A percentile compares a stretch with the other conserved stretches of the same genome.
These are phyloP conservation scores for Diplodus sargus DNA, from an alignment of 2,797 vertebrate species.

Conservation along the genomic window DNA sequence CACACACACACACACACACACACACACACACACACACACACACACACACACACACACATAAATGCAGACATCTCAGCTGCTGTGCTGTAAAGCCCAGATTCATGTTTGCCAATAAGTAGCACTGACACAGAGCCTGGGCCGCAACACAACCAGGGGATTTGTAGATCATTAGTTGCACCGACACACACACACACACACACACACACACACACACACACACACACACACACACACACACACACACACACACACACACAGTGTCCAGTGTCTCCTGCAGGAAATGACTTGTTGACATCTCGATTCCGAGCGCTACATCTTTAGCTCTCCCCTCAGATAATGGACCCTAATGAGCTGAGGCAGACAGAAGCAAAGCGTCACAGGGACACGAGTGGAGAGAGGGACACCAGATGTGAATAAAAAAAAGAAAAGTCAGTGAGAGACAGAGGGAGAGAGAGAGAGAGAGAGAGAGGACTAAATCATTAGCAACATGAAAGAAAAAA, in stretches of 20 bases:
- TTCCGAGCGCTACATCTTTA: conserved; percentile 56
- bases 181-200: conserved; percentile 4
- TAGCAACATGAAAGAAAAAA: conserved; percentile 38
- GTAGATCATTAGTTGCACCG: conserved; percentile 70
- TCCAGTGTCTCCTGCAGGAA: conserved; percentile 63
- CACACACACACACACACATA: conserved; percentile 1
- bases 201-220: conserved; percentile 9
- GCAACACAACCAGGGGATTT: conserved; percentile 69
- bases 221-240: conserved; percentile 14
- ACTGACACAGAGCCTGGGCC: conserved; percentile 51
- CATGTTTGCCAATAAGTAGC: conserved; percentile 69
- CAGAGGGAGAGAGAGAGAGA: not conserved
- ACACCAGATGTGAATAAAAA: not conserved
- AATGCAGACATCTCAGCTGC: conserved; percentile 54
- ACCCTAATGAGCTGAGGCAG: conserved; percentile 65
- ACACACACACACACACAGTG: conserved; percentile 26
- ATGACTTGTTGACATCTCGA: conserved; percentile 75
- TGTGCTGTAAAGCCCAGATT: conserved; percentile 61
- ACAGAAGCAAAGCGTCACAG: conserved; percentile 37
- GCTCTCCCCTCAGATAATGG: conserved; percentile 68
- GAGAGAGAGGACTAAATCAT: conserved; percentile 9
- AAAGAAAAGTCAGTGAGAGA: not conserved
- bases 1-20: conserved; percentile 10
- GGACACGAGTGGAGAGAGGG: conserved; percentile 25
- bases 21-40: conserved; percentile 7